Base-by-base conservation (phyloP, 1,140 invertebrate species). In the Eriosoma lanigerum region DNA sequence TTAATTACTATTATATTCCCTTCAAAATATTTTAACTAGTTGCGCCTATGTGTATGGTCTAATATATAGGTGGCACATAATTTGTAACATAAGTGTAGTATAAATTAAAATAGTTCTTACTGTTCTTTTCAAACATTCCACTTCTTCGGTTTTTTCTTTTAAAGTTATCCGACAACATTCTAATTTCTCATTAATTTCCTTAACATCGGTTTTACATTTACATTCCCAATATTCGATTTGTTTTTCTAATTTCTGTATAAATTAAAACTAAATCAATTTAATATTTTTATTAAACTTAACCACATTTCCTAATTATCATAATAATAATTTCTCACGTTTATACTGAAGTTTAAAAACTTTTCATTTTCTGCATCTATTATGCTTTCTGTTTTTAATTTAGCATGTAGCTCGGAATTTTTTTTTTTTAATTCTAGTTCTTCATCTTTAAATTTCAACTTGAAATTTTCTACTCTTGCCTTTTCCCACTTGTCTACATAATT, bases 181-280 rank as follows among this genome's bases (percentile, higher is more conserved):
- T 21, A 82, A 24, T 80, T 60, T 44, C 29, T 48, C 26, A 3
- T 82, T 60, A 8, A 58, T 70, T 38, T 81, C 19, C 9, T 29
- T 78, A 26, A 52, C 38, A 24, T 82, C 81, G 3, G 52, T 70
- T 44, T 70, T 50, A 24, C 73, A 81, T 60, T 80, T 80, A 17
- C 52, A 8, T 38, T 80, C 66, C 81, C 81, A 82, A 52, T 72
- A 58, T 44, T 82, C 66, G 0, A 82, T 58, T 72, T 81, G 75
- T 83, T 82, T 58, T 46, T 82, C 58, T 56, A 82, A 54, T 48
- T 82, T 64, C 81, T 82, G 15, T 21, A 48, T 80, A 19, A 91
- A 87, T 12, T 90, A 90, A 60, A 60, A 15, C 29, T 29, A 29
- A 60, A 38, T 38, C 17, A 29, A 5, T n/a, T n/a, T n/a, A n/a